Conservation (phyloP, 2,797 vertebrate species). For the Alosa sapidissima region DNA sequence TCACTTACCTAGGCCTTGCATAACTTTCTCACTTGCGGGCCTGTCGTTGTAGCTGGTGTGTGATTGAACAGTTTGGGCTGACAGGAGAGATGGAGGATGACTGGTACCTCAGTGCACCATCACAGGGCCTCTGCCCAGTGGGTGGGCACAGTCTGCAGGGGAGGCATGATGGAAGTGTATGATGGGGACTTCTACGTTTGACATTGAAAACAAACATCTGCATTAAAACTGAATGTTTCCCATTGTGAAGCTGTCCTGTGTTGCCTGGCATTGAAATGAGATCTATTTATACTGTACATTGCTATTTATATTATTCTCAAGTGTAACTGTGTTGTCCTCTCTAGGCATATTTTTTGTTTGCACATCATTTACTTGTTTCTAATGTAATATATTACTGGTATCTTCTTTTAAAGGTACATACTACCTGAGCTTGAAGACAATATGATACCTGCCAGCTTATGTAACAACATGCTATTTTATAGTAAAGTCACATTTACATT, state of each 20-base stretch:
- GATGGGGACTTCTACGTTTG: not conserved
- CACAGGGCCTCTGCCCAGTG: not conserved
- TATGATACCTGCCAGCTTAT: not conserved
- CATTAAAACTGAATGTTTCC: not conserved
- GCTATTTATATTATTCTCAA: too few relatives aligned
- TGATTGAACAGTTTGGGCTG: constrained; percentile 65
- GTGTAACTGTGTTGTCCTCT: too few relatives aligned
- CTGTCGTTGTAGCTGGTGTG: constrained; percentile 57
- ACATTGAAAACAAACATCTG: not conserved
- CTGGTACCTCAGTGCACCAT: not conserved
- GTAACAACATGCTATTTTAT: not conserved
- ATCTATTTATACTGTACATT: not conserved
- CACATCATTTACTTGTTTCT: too few relatives aligned
- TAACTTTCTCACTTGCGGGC: constrained; percentile 55
- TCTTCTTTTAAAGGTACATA: too few relatives aligned
- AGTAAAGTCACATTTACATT: not conserved
- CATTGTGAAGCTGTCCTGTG: not conserved
- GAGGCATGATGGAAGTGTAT: not conserved
- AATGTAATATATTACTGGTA: too few relatives aligned
- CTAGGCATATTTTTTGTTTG: too few relatives aligned
- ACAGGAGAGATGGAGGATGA: constrained; percentile 31
- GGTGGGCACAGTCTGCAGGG: not conserved
- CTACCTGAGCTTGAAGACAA: too few relatives aligned
- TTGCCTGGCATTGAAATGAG: not conserved
- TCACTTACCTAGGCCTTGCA: constrained; percentile 28